Conservation (phyloP, 2,888 invertebrate species). For the Endomychus coccineus region DNA sequence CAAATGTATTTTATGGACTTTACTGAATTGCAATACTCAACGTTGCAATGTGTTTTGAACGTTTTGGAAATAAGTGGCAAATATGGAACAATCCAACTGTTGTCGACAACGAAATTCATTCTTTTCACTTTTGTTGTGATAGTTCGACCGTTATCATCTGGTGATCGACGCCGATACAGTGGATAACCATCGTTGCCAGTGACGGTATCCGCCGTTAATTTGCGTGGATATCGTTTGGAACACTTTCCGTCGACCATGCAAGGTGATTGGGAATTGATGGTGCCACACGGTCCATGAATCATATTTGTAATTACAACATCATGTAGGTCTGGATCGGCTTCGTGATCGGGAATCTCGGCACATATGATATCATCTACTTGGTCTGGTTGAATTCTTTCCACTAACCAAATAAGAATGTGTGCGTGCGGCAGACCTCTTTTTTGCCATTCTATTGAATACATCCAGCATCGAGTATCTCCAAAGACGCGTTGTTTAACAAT, state of each 20-base stretch:
- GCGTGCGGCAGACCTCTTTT: slow-evolving; percentile 31
- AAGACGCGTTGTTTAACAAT: slow-evolving; percentile 1
- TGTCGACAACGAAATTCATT: slow-evolving; percentile 20
- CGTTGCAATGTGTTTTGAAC: slow-evolving; percentile 37
- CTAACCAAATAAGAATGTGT: too few species aligned
- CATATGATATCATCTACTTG: slow-evolving; percentile 29
- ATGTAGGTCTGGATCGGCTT: slow-evolving; percentile 25
- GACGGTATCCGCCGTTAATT: slow-evolving; percentile 25
- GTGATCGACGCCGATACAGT: slow-evolving; percentile 26
- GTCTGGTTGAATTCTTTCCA: slow-evolving; percentile 27
- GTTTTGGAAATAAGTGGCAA: slow-evolving; percentile 28
- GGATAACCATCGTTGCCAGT: slow-evolving; percentile 34
- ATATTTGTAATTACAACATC: slow-evolving; percentile 29
- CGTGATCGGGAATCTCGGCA: slow-evolving; percentile 30
- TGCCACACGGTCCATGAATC: slow-evolving; percentile 41
- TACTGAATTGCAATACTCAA: slow-evolving; percentile 40
- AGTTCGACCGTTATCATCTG: slow-evolving; percentile 24
- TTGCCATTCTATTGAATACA: slow-evolving; percentile 20
- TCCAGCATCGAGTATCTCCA: slow-evolving; percentile 23
- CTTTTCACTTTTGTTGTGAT: slow-evolving; percentile 25
- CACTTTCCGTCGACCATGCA: slow-evolving; percentile 39
- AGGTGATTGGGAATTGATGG: slow-evolving; percentile 31
- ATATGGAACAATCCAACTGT: slow-evolving; percentile 28
- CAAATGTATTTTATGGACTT: slow-evolving; percentile 40
- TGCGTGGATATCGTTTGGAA: slow-evolving; percentile 26